Conservation (phyloP, 2,888 invertebrate species). For the Nasonovia ribisnigri region DNA sequence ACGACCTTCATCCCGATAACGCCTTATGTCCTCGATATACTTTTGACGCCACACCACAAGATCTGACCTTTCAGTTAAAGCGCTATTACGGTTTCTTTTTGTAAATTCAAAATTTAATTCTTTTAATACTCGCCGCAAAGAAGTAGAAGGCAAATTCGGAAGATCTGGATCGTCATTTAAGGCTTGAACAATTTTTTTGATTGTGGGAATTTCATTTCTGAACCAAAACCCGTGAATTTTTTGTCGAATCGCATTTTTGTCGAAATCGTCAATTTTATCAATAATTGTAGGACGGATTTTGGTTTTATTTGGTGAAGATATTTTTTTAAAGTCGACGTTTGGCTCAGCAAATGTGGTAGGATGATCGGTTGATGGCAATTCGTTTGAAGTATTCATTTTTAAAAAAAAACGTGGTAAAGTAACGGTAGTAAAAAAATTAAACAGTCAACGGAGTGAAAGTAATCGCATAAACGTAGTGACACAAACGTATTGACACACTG, state of each 20-base stretch:
- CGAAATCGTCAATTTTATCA: neutral
- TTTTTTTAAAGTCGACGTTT: no score
- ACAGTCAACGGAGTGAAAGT: constrained; percentile 18
- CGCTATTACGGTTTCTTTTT: constrained; percentile 18
- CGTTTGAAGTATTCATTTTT: constrained; percentile 7
- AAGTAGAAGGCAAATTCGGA: neutral
- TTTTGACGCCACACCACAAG: constrained; percentile 7
- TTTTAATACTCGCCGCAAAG: neutral
- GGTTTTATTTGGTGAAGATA: neutral
- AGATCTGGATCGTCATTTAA: constrained; percentile 8
- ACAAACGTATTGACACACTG: constrained; percentile 30
- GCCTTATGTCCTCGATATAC: no score
- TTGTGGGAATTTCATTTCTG: constrained; percentile 29
- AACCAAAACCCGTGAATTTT: constrained; percentile 51
- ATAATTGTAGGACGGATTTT: neutral
- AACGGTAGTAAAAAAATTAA: neutral
- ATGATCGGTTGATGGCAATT: constrained; percentile 15
- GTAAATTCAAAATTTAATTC: constrained; percentile 37
- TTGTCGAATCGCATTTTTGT: neutral
- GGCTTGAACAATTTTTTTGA: constrained; percentile 13
- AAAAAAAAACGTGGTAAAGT: no score
- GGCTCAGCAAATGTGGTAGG: neutral
- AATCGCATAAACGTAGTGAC: constrained; percentile 15
- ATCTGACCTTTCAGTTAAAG: constrained; percentile 1
- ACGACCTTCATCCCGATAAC: no score